A percentile compares a stretch with the other conserved stretches of the same genome.
Evolutionary conservation across 2,888 invertebrate genomes (phyloP).

Genomic region (Drosophila glabriapex): DNA sequence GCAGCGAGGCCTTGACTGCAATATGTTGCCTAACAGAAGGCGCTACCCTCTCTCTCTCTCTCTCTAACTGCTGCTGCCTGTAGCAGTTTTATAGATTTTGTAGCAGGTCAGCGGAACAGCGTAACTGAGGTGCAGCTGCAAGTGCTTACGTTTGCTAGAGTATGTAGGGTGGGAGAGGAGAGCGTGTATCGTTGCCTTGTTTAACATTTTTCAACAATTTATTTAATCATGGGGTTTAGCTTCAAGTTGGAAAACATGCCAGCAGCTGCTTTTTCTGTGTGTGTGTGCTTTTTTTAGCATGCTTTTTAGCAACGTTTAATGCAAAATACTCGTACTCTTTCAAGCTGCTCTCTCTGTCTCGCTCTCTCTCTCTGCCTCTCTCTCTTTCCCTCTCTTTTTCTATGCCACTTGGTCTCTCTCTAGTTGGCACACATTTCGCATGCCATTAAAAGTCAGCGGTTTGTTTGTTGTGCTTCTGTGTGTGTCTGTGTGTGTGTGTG

Average conservation of each 20-base stretch:
- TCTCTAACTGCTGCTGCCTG: neutral
- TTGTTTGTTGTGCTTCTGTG: slow-evolving; percentile 47
- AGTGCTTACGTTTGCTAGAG: neutral
- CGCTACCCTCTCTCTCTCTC: slow-evolving; percentile 14
- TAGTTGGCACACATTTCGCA: slow-evolving; percentile 65
- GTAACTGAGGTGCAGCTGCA: slow-evolving; percentile 18
- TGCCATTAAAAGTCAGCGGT: slow-evolving; percentile 75
- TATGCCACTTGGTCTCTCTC: slow-evolving; percentile 18
- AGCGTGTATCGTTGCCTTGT: slow-evolving; percentile 55
- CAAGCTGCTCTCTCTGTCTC: neutral
- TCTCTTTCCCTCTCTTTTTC: neutral
- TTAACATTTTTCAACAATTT: slow-evolving; percentile 80
- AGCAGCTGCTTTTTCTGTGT: slow-evolving; percentile 11
- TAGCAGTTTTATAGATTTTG: slow-evolving; percentile 76
- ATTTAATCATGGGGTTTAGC: slow-evolving; percentile 78
- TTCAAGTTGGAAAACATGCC: slow-evolving; percentile 41
- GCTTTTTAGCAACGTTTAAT: slow-evolving; percentile 46
- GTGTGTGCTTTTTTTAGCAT: slow-evolving; percentile 31
- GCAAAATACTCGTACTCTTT: slow-evolving; percentile 24
- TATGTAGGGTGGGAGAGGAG: neutral
- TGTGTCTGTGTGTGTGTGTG: slow-evolving; percentile 27
- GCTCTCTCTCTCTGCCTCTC: slow-evolving; percentile 2
- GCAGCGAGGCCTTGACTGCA: slow-evolving; percentile 81
- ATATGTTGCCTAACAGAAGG: slow-evolving; percentile 77
- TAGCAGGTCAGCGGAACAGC: slow-evolving; percentile 64